A percentile compares a stretch with the other conserved stretches of the same genome.
phyloP scores from a whole-genome alignment of 2,113 vertebrate genomes.

The Heterocephalus glaber region DNA sequence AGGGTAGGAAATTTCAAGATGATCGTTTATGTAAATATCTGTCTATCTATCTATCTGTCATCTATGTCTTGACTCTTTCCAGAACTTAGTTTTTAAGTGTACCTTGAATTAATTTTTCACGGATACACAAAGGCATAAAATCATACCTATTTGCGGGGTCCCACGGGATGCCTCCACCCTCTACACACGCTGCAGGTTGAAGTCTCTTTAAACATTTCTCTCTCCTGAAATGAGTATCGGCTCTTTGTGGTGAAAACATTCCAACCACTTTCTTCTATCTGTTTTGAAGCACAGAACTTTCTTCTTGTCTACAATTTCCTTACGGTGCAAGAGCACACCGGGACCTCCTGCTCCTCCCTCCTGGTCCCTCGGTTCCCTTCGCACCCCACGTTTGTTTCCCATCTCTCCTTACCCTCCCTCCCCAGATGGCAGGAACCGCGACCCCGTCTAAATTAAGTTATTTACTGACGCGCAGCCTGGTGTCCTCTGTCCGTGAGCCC shows the following conservation, averaged over 20 bases:
- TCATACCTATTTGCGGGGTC: neutral
- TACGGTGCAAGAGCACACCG: neutral
- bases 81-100: neutral
- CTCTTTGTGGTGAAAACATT: neutral
- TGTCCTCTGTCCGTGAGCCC: neutral
- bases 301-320: too few relatives aligned
- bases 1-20: neutral
- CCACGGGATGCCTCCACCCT: rapidly evolving
- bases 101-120: neutral
- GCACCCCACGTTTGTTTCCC: too few relatives aligned
- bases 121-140: neutral
- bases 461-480: rapidly evolving
- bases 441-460: too few relatives aligned
- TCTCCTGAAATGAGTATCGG: neutral
- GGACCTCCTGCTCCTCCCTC: neutral
- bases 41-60: too few relatives aligned
- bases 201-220: neutral
- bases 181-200: rapidly evolving
- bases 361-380: rapidly evolving
- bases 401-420: rapidly evolving
- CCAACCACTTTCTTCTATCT: too few relatives aligned
- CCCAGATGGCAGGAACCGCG: neutral
- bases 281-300: too few relatives aligned
- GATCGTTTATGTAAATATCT: neutral
- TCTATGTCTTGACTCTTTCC: neutral